Percentiles rank a stretch among this genome's conserved stretches.
These are phyloP conservation scores for Colletes collaris DNA, from an alignment of 2,888 invertebrate species.

Conservation along the genomic window DNA sequence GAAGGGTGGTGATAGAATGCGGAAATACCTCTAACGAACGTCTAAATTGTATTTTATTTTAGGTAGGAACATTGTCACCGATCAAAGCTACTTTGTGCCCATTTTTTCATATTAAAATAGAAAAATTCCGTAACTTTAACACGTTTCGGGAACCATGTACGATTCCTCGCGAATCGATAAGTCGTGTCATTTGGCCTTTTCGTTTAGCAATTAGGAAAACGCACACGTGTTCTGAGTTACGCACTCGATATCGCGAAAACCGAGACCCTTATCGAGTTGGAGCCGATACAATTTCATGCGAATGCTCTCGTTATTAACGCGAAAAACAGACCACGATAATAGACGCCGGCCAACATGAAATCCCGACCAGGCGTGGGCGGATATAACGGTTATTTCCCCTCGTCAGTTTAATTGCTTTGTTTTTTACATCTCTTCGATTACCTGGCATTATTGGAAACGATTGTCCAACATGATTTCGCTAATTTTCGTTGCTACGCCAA, in stretches of 20 bases:
- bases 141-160: neutral
- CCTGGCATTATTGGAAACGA: neutral
- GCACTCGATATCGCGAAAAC: slow-evolving; percentile 19
- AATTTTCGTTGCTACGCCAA: neutral
- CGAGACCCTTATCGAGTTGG: slow-evolving; percentile 15
- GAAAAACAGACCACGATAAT: slow-evolving; percentile 35
- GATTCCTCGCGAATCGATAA: slow-evolving; percentile 39
- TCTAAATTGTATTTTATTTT: too few relatives aligned
- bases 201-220: slow-evolving; percentile 13
- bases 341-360: neutral
- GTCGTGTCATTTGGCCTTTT: slow-evolving; percentile 39
- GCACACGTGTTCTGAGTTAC: slow-evolving; percentile 14
- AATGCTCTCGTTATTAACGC: slow-evolving; percentile 33
- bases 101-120: neutral
- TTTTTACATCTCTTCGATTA: neutral
- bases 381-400: slow-evolving; percentile 14
- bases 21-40: too few relatives aligned
- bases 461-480: neutral
- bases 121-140: neutral
- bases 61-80: neutral
- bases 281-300: slow-evolving; percentile 35
- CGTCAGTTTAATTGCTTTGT: slow-evolving; percentile 14
- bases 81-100: neutral
- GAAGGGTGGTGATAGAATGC: neutral
- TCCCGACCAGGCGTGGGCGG: neutral